These are phyloP conservation scores for Tethya wilhelma DNA, from an alignment of 37 sponge, comb jelly and placozoan genomes.

Conservation along the genomic window DNA sequence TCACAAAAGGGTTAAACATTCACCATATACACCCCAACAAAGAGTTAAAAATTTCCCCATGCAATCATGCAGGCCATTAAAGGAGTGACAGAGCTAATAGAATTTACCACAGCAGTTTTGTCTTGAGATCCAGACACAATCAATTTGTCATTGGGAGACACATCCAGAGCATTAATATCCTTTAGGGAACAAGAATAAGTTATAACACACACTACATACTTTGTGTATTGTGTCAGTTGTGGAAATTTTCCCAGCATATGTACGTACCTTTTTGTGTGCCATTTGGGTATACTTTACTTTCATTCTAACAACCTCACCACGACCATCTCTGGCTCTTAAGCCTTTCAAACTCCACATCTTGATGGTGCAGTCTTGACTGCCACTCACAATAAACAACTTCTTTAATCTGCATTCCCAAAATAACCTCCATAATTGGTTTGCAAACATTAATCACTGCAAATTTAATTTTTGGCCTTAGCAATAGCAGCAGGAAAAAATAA, in stretches of 20 bases:
- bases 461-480: too few species aligned
- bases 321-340: not conserved
- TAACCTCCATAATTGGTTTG: not conserved
- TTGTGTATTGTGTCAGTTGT: not conserved
- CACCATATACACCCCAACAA: not conserved
- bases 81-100: not conserved
- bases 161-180: slow-evolving; percentile 93
- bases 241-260: slow-evolving; percentile 22
- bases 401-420: slow-evolving; percentile 21
- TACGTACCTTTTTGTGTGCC: slow-evolving; percentile 84
- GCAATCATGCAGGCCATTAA: not conserved
- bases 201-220: not conserved
- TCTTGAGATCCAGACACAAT: slow-evolving; percentile 94
- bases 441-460: not conserved
- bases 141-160: slow-evolving; percentile 96
- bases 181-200: slow-evolving; percentile 7
- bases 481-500: too few species aligned
- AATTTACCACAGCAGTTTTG: slow-evolving; percentile 88
- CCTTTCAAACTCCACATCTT: slow-evolving; percentile 78
- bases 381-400: slow-evolving; percentile 74
- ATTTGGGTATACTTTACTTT: slow-evolving; percentile 75
- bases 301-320: slow-evolving; percentile 3
- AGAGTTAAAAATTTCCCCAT: not conserved
- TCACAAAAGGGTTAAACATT: not conserved
- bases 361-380: slow-evolving; percentile 76